These are phyloP conservation scores for Drosophila prostipennis DNA, from an alignment of 2,888 invertebrate species.

Conservation along the genomic window DNA sequence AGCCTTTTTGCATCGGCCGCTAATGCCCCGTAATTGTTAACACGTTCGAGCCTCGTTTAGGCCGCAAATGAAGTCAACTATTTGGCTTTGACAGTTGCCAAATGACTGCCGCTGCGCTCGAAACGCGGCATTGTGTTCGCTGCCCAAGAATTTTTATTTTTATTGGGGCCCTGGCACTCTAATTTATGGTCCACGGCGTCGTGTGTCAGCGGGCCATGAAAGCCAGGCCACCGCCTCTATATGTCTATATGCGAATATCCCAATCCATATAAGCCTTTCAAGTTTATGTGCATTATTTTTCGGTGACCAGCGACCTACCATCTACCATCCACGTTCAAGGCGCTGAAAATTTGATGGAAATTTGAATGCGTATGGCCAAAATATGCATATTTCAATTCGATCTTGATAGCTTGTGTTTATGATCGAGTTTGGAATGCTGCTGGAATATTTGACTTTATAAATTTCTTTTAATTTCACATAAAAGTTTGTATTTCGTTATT, in stretches of 20 bases:
- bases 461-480: conserved; percentile 31
- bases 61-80: conserved; percentile 59
- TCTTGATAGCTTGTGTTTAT: conserved; percentile 29
- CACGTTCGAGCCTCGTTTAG: conserved; percentile 42
- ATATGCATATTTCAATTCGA: conserved; percentile 23
- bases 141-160: conserved; percentile 72
- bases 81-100: conserved; percentile 37
- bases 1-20: conserved; percentile 48
- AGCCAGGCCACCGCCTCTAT: conserved; percentile 45
- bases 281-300: conserved; percentile 34
- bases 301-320: conserved; percentile 10
- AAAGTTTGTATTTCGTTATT: conserved; percentile 10
- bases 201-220: conserved; percentile 62
- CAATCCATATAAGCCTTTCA: conserved; percentile 7
- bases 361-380: conserved; percentile 23
- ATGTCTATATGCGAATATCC: conserved; percentile 17
- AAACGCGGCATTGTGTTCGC: conserved; percentile 30
- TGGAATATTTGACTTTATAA: conserved; percentile 1
- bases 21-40: conserved; percentile 45
- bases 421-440: conserved; percentile 12
- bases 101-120: conserved; percentile 14
- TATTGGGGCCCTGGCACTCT: conserved; percentile 63
- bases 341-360: conserved; percentile 31
- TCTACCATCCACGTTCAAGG: conserved; percentile 18
- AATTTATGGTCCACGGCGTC: conserved; percentile 69